Evolutionary conservation across 2,888 invertebrate genomes (phyloP).

Genomic region (Gymnoscelis rufifasciata): DNA sequence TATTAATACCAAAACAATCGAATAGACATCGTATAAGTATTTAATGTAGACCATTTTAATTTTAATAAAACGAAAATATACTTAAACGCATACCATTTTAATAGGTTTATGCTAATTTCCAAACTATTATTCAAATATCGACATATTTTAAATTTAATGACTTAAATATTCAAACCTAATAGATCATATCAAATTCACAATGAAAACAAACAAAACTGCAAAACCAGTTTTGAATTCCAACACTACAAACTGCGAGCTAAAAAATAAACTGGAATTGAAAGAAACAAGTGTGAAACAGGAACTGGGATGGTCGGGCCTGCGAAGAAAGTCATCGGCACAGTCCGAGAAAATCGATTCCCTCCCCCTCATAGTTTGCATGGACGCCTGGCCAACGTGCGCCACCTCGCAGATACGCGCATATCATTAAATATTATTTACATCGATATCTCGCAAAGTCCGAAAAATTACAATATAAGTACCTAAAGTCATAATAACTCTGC

Average conservation of each 20-base stretch:
- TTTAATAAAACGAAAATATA: too few relatives aligned
- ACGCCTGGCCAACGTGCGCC: conserved; percentile 42
- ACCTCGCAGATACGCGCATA: conserved; percentile 10
- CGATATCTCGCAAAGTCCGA: too few relatives aligned
- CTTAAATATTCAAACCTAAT: too few relatives aligned
- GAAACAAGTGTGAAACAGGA: conserved; percentile 47
- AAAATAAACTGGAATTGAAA: conserved; percentile 25
- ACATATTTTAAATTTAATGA: too few relatives aligned
- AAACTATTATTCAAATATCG: too few relatives aligned
- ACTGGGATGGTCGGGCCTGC: conserved; percentile 48
- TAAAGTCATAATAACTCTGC: not conserved
- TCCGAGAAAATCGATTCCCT: conserved; percentile 75
- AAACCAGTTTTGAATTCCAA: not conserved
- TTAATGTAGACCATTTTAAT: too few relatives aligned
- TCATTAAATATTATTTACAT: conserved; percentile 7
- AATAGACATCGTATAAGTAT: too few relatives aligned
- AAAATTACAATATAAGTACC: too few relatives aligned
- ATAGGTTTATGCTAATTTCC: too few relatives aligned
- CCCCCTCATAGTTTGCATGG: conserved; percentile 77
- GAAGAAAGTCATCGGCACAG: conserved; percentile 68
- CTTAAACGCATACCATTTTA: too few relatives aligned
- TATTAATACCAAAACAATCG: too few relatives aligned
- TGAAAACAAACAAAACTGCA: not conserved
- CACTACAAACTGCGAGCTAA: not conserved
- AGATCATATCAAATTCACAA: not conserved